Evolutionary conservation across 2,797 vertebrate species (phyloP).

Genomic region (Anas georgica): DNA sequence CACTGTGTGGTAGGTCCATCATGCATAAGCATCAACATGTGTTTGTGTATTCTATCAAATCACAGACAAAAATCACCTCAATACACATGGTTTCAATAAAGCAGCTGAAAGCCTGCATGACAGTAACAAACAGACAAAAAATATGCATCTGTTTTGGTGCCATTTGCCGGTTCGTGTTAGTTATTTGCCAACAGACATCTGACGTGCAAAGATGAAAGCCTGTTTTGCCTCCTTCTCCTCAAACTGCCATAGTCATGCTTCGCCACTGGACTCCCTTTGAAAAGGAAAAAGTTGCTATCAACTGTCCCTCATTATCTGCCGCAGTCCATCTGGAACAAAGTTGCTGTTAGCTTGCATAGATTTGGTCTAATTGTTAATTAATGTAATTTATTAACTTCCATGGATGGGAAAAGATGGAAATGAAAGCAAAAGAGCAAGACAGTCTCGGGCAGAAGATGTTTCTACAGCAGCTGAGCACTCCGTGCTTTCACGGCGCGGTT

Average conservation of each 20-base stretch:
- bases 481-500: background rate
- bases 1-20: background rate
- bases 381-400: slow-evolving; percentile 12
- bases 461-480: background rate
- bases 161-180: background rate
- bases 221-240: background rate
- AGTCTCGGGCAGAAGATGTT: background rate
- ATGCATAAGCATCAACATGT: background rate
- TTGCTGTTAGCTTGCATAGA: background rate
- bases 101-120: background rate
- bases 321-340: background rate
- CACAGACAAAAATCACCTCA: background rate
- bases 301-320: background rate
- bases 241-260: background rate
- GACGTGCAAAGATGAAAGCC: background rate
- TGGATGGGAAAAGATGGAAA: background rate
- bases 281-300: background rate
- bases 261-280: background rate
- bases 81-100: background rate
- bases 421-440: background rate
- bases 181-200: background rate
- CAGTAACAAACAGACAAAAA: background rate
- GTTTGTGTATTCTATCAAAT: background rate
- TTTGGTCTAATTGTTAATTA: slow-evolving; percentile 1
- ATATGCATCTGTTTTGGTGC: background rate